Conservation (phyloP, 2,113 vertebrate species). For the Phaethon lepturus region DNA sequence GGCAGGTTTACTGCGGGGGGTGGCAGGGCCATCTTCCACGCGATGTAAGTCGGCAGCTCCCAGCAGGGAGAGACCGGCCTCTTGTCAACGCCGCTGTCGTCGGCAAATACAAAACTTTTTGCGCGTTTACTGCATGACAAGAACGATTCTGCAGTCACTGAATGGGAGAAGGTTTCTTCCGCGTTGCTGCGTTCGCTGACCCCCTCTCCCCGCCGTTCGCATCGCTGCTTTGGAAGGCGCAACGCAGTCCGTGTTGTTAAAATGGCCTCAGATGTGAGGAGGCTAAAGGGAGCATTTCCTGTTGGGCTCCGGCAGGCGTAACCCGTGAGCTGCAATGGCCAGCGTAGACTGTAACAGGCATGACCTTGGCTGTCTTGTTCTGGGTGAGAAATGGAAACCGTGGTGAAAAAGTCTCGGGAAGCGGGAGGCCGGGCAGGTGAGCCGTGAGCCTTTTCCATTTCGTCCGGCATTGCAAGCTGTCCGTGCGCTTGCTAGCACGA, state of each 20-base stretch:
- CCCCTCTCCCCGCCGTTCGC: background rate
- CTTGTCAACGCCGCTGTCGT: background rate
- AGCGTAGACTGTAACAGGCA: rapidly evolving
- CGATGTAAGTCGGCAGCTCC: background rate
- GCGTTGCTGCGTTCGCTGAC: rapidly evolving
- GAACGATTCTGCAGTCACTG: background rate
- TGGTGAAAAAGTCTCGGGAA: background rate
- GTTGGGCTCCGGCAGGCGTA: background rate
- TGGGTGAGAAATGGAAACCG: background rate
- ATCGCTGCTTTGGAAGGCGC: background rate
- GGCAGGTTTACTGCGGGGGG: constrained; percentile 23
- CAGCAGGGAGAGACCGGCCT: background rate
- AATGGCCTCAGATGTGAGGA: background rate
- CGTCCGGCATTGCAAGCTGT: background rate
- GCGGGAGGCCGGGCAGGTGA: background rate
- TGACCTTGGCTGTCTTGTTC: background rate
- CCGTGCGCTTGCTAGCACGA: background rate
- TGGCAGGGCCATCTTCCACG: constrained; percentile 47
- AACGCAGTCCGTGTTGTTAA: background rate
- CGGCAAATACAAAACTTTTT: background rate
- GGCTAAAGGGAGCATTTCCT: background rate
- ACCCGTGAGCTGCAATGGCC: rapidly evolving
- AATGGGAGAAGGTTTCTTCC: background rate
- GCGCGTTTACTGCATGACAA: background rate
- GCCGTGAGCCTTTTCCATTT: background rate